Conservation (phyloP, 2,888 invertebrate species). For the Pyrrhopygopsis socrates region DNA sequence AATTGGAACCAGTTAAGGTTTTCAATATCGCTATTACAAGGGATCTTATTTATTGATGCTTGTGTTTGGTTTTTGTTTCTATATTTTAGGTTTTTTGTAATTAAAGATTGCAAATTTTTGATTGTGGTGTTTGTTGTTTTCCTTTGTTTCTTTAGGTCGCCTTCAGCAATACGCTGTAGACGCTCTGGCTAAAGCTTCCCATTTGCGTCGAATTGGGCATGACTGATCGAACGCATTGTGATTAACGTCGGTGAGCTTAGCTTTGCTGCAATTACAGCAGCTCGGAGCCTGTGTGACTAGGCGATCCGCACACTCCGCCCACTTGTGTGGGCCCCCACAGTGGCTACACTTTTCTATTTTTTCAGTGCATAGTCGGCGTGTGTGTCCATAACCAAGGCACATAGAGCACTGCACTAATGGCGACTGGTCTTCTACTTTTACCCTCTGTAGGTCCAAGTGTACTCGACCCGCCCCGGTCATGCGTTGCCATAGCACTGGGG, state of each 20-base stretch:
- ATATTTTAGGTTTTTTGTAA: too few relatives aligned
- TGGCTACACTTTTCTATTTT: conserved; percentile 33
- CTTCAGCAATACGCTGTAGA: too few relatives aligned
- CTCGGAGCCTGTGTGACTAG: not conserved
- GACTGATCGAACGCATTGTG: conserved; percentile 40
- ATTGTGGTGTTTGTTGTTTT: too few relatives aligned
- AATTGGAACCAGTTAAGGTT: too few relatives aligned
- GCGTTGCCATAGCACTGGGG: conserved; percentile 19
- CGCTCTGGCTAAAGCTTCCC: conserved; percentile 14
- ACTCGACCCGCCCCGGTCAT: not conserved
- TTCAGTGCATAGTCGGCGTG: not conserved
- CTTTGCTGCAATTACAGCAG: conserved; percentile 31
- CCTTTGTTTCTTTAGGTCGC: too few relatives aligned
- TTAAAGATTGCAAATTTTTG: too few relatives aligned
- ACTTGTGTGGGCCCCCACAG: conserved; percentile 31
- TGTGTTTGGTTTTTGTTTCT: too few relatives aligned
- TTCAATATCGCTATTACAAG: too few relatives aligned
- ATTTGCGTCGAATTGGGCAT: not conserved
- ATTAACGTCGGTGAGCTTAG: not conserved
- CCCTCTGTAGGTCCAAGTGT: conserved; percentile 30
- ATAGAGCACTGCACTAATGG: conserved; percentile 39
- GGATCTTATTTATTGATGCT: too few relatives aligned
- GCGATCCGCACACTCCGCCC: conserved; percentile 14
- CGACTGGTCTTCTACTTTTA: conserved; percentile 32
- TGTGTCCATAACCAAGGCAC: conserved; percentile 41